Evolutionary conservation across 2,888 invertebrate genomes (phyloP).

Genomic region (Gisinianus flammeolus): DNA sequence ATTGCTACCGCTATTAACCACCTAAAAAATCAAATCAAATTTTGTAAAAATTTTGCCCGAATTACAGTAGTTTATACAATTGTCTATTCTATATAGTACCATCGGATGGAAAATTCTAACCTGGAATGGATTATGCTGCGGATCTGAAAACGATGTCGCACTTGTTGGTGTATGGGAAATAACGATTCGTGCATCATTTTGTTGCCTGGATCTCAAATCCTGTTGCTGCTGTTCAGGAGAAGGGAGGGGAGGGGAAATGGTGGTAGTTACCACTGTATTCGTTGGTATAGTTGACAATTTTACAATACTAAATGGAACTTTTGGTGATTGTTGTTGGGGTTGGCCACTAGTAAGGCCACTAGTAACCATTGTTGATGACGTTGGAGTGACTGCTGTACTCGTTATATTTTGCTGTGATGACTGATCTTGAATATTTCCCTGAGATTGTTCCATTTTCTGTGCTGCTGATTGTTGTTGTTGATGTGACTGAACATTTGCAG

Average conservation of each 20-base stretch:
- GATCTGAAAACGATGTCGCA: constrained; percentile 38
- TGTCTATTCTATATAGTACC: neutral
- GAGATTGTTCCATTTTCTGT: constrained; percentile 1
- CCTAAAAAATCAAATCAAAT: neutral
- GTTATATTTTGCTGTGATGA: neutral
- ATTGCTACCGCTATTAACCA: neutral
- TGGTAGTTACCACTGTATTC: constrained; percentile 67
- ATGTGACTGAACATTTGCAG: constrained; percentile 8
- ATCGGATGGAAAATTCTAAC: neutral
- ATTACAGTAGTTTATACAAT: neutral
- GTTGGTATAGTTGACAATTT: constrained; percentile 41
- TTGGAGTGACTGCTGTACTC: neutral
- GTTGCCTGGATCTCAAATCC: constrained; percentile 43
- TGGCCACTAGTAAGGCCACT: neutral
- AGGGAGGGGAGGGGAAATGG: neutral
- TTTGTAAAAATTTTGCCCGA: no score
- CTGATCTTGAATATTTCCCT: neutral
- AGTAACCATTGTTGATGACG: neutral
- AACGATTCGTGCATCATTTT: constrained; percentile 61
- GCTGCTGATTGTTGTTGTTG: constrained; percentile 13
- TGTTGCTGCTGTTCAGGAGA: constrained; percentile 52
- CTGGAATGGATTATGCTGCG: constrained; percentile 35
- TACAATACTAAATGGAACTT: constrained; percentile 21
- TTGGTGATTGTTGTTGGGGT: constrained; percentile 19
- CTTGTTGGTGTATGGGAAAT: constrained; percentile 55